Evolutionary conservation across 2,113 vertebrate species (phyloP), one percentile per base, ranked within the genome.

Genomic region (Cyprinodon brontotheroides): DNA sequence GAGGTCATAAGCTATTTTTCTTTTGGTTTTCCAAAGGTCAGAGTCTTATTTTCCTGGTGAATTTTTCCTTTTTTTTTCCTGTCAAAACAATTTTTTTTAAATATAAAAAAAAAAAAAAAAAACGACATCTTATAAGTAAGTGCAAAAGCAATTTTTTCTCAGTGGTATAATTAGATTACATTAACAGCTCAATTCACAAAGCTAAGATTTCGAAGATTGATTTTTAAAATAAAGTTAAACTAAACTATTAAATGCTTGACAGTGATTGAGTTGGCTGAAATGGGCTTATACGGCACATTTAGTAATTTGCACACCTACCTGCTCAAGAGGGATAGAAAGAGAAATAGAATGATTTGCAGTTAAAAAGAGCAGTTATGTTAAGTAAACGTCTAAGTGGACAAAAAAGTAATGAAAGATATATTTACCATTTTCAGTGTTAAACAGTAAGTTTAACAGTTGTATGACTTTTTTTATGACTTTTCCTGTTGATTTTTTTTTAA

Each of bases 221-320:
- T 20, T 57, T 57, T 57, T 57, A 57, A 57, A 57, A 57, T 57
- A 57, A 57, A 57, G 50, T 57, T 57, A 29, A 29, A 75, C 70
- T 79, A 86, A 93, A 92, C 79, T 84, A 78, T 83, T 68, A 90
- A 93, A 92, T 78, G 91, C 78, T 89, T 86, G 88, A 89, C 88
- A 87, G 82, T 90, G 90, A 93, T 91, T 87, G 89, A 93, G 89
- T 89, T 83, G 81, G 83, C 84, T 91, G 80, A 91, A 93, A 94
- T 91, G 82, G 89, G 84, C 92, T 93, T 92, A 92, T 88, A 93
- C 73, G 92, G 85, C 90, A 93, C 92, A 93, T 94, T 94, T 93
- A 86, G 86, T 93, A 89, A 94, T 95, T 95, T 95, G 90, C 93
- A 94, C 94, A 94, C 90, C 93, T 91, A 92, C 89, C 91, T 92